Conservation (phyloP, 2,797 vertebrate species). For the Cryptoblepharus egeriae region DNA sequence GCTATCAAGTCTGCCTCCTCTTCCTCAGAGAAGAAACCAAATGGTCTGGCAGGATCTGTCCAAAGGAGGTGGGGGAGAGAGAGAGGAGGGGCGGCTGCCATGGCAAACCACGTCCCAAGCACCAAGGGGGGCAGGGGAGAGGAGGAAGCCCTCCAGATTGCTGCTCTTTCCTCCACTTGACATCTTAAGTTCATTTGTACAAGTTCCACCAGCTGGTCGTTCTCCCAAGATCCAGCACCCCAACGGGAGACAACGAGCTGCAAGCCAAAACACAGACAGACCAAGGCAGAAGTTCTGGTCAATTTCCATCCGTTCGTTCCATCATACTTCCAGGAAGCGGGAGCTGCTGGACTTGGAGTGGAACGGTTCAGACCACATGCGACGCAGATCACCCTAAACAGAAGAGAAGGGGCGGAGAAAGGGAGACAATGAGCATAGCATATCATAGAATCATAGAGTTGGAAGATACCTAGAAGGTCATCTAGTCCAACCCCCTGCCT, state of each 20-base stretch:
- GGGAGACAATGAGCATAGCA: fast-evolving
- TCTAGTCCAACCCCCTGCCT: too few species aligned
- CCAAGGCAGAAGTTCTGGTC: slow-evolving; percentile 70
- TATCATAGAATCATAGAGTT: too few species aligned
- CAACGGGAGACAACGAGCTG: slow-evolving; percentile 71
- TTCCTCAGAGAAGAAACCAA: slow-evolving; percentile 55
- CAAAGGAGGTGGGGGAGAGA: slow-evolving; percentile 46
- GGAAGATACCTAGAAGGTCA: too few species aligned
- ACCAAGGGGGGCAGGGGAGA: slow-evolving; percentile 35
- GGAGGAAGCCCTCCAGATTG: slow-evolving; percentile 32
- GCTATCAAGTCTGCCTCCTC: slow-evolving; percentile 67
- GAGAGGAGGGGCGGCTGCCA: slow-evolving; percentile 61
- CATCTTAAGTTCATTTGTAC: slow-evolving; percentile 57
- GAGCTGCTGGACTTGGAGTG: slow-evolving; percentile 95
- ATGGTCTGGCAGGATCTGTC: slow-evolving; percentile 66
- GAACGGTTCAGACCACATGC: slow-evolving; percentile 99
- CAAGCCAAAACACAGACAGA: slow-evolving; percentile 61
- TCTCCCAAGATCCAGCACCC: slow-evolving; percentile 70
- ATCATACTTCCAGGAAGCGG: slow-evolving; percentile 99
- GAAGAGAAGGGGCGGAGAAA: slow-evolving; percentile 2
- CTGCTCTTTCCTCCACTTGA: slow-evolving; percentile 48
- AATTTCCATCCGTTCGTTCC: slow-evolving; percentile 74
- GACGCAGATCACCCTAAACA: slow-evolving; percentile 92
- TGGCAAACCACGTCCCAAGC: slow-evolving; percentile 56
- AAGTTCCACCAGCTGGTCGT: slow-evolving; percentile 63